phyloP scores from a whole-genome alignment of 2,113 vertebrate genomes.

The Diadophis punctatus region DNA sequence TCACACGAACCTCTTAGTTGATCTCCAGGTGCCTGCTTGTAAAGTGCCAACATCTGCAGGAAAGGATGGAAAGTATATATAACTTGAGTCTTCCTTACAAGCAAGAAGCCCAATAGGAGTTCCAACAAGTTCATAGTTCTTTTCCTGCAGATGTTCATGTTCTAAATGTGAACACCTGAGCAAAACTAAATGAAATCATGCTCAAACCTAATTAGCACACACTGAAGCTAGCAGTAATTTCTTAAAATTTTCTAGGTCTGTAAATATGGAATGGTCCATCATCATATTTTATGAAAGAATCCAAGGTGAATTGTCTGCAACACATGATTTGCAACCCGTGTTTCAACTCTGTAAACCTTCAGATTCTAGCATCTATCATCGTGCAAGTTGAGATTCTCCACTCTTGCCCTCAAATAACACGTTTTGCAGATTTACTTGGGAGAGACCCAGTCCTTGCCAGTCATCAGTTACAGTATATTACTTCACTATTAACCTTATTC shows the following conservation, averaged over 20 bases:
- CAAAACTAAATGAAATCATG: neutral
- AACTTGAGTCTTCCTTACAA: neutral
- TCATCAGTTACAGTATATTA: neutral
- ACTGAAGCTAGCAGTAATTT: neutral
- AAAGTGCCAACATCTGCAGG: neutral
- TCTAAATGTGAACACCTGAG: neutral
- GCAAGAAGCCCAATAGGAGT: neutral
- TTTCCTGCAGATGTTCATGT: neutral
- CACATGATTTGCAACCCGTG: neutral
- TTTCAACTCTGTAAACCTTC: neutral
- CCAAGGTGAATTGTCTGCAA: neutral
- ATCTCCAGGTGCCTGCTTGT: neutral
- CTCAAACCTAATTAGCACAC: neutral
- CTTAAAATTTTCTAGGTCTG: neutral
- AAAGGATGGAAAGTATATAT: neutral
- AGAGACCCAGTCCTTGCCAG: neutral
- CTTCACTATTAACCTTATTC: neutral
- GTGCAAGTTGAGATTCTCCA: neutral
- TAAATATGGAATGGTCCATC: neutral
- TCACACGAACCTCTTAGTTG: neutral
- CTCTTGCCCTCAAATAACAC: neutral
- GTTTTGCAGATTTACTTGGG: neutral
- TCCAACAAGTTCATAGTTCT: neutral
- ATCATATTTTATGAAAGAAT: neutral
- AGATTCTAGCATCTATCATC: neutral